phyloP scores from a whole-genome alignment of 2,113 vertebrate genomes.

The Anolis sagrei region DNA sequence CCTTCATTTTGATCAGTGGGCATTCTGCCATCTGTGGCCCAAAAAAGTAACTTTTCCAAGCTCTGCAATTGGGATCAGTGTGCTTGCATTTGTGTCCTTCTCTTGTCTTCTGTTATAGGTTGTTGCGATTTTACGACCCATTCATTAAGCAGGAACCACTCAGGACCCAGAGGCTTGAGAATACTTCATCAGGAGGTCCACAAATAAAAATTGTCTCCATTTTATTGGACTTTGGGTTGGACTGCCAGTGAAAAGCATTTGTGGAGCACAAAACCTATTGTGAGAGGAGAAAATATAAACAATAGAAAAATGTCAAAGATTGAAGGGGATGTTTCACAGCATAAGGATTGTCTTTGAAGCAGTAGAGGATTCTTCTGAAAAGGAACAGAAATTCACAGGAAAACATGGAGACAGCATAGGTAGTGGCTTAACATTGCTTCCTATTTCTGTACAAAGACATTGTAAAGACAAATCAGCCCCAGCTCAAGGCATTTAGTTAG shows the following conservation, averaged over 20 bases:
- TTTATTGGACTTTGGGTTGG: background rate
- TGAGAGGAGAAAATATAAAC: background rate
- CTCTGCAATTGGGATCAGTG: background rate
- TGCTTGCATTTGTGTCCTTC: background rate
- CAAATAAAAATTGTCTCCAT: background rate
- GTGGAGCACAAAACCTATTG: background rate
- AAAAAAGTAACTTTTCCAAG: background rate
- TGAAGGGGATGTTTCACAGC: background rate
- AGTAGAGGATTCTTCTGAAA: background rate
- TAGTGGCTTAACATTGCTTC: too few species aligned
- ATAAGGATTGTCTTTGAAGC: background rate
- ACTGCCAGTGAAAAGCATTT: background rate
- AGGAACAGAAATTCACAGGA: too few species aligned
- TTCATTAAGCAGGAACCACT: too few species aligned
- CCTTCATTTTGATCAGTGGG: too few species aligned
- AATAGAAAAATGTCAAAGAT: background rate
- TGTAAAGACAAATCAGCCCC: too few species aligned
- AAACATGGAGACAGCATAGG: too few species aligned
- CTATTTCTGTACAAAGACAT: too few species aligned
- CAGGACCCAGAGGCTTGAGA: background rate
- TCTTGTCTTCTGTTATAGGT: too few species aligned
- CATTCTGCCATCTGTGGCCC: background rate
- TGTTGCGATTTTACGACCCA: too few species aligned
- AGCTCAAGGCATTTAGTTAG: too few species aligned
- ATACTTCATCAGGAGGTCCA: background rate